phyloP scores from a whole-genome alignment of 2,797 vertebrate species.

The Trematomus bernacchii region DNA sequence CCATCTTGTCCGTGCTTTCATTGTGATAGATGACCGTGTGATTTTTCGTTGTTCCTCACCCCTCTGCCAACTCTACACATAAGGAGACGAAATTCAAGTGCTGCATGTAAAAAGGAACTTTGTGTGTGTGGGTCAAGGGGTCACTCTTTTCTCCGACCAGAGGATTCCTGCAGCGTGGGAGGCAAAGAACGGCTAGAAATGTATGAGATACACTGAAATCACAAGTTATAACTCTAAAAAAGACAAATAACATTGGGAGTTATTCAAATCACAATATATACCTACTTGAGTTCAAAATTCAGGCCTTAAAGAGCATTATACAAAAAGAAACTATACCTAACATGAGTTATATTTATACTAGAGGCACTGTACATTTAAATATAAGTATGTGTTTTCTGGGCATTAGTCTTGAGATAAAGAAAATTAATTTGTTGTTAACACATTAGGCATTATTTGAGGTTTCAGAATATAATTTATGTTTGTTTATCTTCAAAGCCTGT shows the following conservation, averaged over 20 bases:
- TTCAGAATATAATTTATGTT: neutral
- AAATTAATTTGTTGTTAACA: too few species aligned
- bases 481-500: neutral
- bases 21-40: slow-evolving; percentile 67
- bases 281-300: neutral
- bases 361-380: neutral
- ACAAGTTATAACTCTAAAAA: neutral
- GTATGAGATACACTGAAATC: slow-evolving; percentile 1
- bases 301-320: neutral
- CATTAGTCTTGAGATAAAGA: neutral
- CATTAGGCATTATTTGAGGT: neutral
- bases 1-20: slow-evolving; percentile 41
- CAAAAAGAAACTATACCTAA: neutral
- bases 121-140: slow-evolving; percentile 63
- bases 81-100: slow-evolving; percentile 80
- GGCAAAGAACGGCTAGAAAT: slow-evolving; percentile 12
- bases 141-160: slow-evolving; percentile 59
- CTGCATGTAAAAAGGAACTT: slow-evolving; percentile 75
- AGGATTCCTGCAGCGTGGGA: slow-evolving; percentile 44
- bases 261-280: neutral
- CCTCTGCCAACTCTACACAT: slow-evolving; percentile 67
- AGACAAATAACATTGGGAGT: neutral
- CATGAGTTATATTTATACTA: neutral
- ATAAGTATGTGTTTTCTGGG: neutral
- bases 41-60: slow-evolving; percentile 71